Base-by-base conservation (phyloP, 2,113 vertebrate genomes). In the Limanda limanda region DNA sequence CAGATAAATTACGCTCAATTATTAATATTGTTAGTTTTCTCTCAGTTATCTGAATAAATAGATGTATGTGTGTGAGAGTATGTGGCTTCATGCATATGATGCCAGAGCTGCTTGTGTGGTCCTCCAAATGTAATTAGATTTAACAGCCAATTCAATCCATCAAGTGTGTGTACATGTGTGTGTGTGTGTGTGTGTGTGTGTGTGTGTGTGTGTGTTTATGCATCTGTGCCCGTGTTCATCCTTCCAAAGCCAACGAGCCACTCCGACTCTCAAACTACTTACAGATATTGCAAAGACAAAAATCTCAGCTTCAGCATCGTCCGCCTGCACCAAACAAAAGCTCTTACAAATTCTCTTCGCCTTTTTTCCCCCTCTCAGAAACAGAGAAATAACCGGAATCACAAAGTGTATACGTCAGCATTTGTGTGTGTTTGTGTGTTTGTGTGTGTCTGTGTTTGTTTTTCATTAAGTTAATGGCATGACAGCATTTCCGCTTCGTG, bases 401-500 rank as follows among this genome's bases (percentile, higher is more conserved):
- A 20, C n/a, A 7, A 27, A 51, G 47, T 51, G 54, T 67, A 54
- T 67, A 63, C 37, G 65, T 60, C 21, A 62, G 40, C 21, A 27
- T 54, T 4, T 27, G 65, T 69, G 74, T 63, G 58, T 54, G 47
- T 58, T 55, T 52, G 60, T 27, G 23, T 63, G 31, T 27, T 60
- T 69, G 74, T 63, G 47, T 58, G 60, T 27, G 23, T 63, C 47
- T 4, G 7, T 67, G 63, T 55, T 76, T 74, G 65, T 48, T 57
- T 90, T 92, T 91, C 83, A 91, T 93, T 90, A 85, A 68, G 62
- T 74, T 86, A 93, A 92, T 90, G 80, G 82, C 58, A 37, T 65
- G 71, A 68, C 52, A 69, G 74, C 54, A 64, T 52, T 86, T 72
- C 20, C n/a, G 40, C 74, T 75, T 73, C 56, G 27, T 25, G 60